These are phyloP conservation scores for Salvator merianae DNA, from an alignment of 2,113 vertebrate species.

Conservation along the genomic window DNA sequence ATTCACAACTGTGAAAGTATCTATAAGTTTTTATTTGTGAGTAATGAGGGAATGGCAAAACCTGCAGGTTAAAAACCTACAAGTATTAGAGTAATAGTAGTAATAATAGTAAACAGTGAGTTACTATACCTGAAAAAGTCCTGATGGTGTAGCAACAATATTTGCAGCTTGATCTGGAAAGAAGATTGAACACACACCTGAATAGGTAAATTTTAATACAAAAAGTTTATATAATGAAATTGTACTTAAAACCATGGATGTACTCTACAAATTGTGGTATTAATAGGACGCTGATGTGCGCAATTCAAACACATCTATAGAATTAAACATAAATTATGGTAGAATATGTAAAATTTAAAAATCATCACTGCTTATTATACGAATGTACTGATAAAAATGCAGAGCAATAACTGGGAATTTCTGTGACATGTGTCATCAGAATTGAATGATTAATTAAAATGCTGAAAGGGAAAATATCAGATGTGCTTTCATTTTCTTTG, in stretches of 20 bases:
- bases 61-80: no score
- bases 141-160: slow-evolving; percentile 34
- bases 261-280: background rate
- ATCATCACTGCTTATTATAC: background rate
- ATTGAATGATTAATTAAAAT: slow-evolving; percentile 6
- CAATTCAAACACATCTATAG: background rate
- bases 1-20: no score
- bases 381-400: background rate
- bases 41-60: no score
- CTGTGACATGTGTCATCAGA: background rate
- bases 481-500: background rate
- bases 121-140: slow-evolving; percentile 77
- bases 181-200: background rate
- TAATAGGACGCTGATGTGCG: background rate
- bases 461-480: background rate
- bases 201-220: slow-evolving; percentile 13
- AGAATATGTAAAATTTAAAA: background rate
- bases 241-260: background rate
- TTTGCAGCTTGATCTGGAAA: slow-evolving; percentile 54
- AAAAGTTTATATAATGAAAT: background rate
- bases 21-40: no score
- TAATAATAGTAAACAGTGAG: slow-evolving; percentile 18
- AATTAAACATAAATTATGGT: background rate
- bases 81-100: no score
- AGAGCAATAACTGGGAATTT: slow-evolving; percentile 1